Base-by-base conservation (phyloP, 2,797 vertebrate species). In the Gymnodraco acuticeps region DNA sequence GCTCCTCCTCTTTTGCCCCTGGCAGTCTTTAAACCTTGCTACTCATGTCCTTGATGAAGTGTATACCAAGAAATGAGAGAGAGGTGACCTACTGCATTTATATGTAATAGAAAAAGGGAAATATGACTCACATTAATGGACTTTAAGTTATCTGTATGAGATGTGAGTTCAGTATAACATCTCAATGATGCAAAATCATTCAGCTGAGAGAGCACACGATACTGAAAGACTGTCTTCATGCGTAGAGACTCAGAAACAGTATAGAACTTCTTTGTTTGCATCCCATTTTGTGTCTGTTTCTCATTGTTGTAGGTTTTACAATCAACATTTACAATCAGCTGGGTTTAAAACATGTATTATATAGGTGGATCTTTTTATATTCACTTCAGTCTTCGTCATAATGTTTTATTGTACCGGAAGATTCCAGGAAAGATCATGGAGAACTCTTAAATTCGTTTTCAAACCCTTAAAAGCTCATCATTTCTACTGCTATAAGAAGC, bases 21-120 rank as follows among this genome's bases (percentile, higher is more conserved):
- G 77, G 79, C 75, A 76, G 63, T 78, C 75, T 75, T 84, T 82
- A 84, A 85, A 75, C 64, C 70, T 27, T 4, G 38, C 19, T 65
- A 66, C 58, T 75, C 68, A 14, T 72, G 75, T 80, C 80, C 83
- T 86, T 82, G 74, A 87, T 83, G 63, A 50, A 70, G 76, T 60
- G 68, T 78, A 41, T 50, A 64, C 41, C 60, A 70, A 55, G 38
- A 75, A 76, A 66, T 58, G 47, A 79, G 52, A 59, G 64, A 63
- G 68, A 51, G 33, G 45, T 59, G 62, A 75, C 71, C 64, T 50
- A 41, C 51, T 42, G 48, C 68, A 47, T 33, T 31, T 42, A 4
- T 68, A 68, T 69, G 14, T 1, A 14, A 23, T 17, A 3, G 15
- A 59, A 81, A 58, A 12, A 38, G 5, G 7, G 17, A 68, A 68